These are phyloP conservation scores for Echiichthys vipera DNA, from an alignment of 2,797 vertebrate genomes.

Conservation along the genomic window DNA sequence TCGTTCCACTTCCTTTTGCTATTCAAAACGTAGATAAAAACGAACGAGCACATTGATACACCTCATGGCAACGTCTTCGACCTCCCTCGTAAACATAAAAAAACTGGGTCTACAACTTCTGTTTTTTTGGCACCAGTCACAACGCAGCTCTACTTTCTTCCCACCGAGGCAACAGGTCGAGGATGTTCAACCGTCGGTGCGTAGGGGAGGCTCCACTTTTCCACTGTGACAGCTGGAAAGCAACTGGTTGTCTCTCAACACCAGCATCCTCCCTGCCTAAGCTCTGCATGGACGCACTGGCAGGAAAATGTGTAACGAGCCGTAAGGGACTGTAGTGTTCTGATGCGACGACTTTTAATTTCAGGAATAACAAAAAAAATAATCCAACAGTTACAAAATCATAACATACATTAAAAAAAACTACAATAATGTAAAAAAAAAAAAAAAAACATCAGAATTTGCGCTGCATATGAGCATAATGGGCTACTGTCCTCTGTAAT, in stretches of 20 bases:
- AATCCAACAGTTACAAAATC: neutral
- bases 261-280: slow-evolving; percentile 70
- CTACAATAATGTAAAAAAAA: neutral
- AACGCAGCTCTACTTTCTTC: slow-evolving; percentile 53
- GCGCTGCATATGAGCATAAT: neutral
- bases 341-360: slow-evolving; percentile 34
- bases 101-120: slow-evolving; percentile 30
- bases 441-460: slow-evolving; percentile 3
- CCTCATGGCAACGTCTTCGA: slow-evolving; percentile 59
- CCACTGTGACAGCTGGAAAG: slow-evolving; percentile 73
- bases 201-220: slow-evolving; percentile 68
- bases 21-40: slow-evolving; percentile 61
- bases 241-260: slow-evolving; percentile 80
- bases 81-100: slow-evolving; percentile 21
- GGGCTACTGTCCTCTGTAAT: neutral
- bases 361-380: neutral
- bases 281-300: slow-evolving; percentile 64
- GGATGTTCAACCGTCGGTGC: slow-evolving; percentile 65
- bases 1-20: slow-evolving; percentile 57
- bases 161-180: slow-evolving; percentile 77
- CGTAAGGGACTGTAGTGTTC: slow-evolving; percentile 7
- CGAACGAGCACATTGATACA: slow-evolving; percentile 43
- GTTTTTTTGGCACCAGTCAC: slow-evolving; percentile 5
- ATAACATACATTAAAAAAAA: too few species aligned
- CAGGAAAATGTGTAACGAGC: slow-evolving; percentile 40